Base-by-base conservation (phyloP, 2,888 invertebrate species). In the Yponomeuta plumbellus region DNA sequence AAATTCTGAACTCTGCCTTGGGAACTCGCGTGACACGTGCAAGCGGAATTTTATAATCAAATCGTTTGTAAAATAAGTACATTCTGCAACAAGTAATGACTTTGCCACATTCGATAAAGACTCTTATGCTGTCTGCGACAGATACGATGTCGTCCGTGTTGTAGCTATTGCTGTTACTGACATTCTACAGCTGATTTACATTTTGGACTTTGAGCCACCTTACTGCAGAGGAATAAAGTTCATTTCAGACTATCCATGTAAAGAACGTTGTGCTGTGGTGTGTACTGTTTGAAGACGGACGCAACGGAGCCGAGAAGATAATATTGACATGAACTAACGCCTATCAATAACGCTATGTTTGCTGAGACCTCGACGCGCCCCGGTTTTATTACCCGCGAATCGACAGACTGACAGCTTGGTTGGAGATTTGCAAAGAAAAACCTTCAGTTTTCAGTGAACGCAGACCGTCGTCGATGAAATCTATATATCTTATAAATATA, bases 251-350 rank as follows among this genome's bases (percentile, higher is more conserved):
- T 34, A 34, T 34, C 34, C 5, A 10, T 34, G 4, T 34, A 34
- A 34, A 34, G 3, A 34, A 8, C 34, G 34, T 34, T 34, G 34
- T 34, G 34, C 34, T 34, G 34, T 34, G 34, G 34, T 34, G 34
- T 34, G 34, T 34, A 23, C 59, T 59, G 22, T 59, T 22, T 22
- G 59, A 6, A 59, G 23, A 11, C 3, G 59, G 21, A 59, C 23
- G n/a, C 21, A 23, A 21, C 21, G 59, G 23, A 23, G 23, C 59
- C 59, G 23, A 59, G 20, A 22, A 59, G 59, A 23, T 59, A 59
- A 59, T 59, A 59, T 59, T 59, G 59, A 59, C 59, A 21, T 22
- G 23, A 10, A 59, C 44, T 13, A 52, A 52, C 44, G 44, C 59
- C 8, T 59, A 59, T 59, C 59, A 23, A 59, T 57, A 57, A 20